phyloP scores from a whole-genome alignment of 2,888 invertebrate genomes.

The Ophion slaviceki region DNA sequence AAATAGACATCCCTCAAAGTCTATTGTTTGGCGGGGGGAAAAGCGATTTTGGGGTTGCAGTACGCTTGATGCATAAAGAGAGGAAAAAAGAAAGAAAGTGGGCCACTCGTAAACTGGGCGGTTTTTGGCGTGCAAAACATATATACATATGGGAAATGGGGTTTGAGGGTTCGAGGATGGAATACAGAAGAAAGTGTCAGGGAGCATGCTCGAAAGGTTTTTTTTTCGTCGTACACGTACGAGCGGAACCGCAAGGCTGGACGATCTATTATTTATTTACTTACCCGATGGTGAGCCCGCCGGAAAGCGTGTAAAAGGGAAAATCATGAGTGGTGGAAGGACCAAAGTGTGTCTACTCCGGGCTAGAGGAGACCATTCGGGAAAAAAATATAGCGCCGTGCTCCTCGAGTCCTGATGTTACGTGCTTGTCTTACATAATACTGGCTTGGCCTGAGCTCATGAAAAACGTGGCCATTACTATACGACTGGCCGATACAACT shows the following conservation, averaged over 20 bases:
- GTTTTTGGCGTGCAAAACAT: constrained; percentile 39
- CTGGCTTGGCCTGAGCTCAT: constrained; percentile 48
- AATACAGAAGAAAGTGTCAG: constrained; percentile 46
- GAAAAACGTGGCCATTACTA: constrained; percentile 48
- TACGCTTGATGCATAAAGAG: constrained; percentile 22
- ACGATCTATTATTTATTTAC: constrained; percentile 77
- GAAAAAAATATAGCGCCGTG: constrained; percentile 72
- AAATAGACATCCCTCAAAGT: constrained; percentile 18
- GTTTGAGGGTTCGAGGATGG: constrained; percentile 49
- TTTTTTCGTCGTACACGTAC: constrained; percentile 16
- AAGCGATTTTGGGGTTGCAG: constrained; percentile 5
- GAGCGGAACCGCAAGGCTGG: constrained; percentile 68
- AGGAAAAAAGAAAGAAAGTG: constrained; percentile 6
- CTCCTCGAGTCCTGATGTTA: constrained; percentile 71
- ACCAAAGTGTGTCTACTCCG: constrained; percentile 44
- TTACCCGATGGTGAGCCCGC: constrained; percentile 68
- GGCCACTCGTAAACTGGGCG: constrained; percentile 28
- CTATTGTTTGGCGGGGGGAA: constrained; percentile 29
- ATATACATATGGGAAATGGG: constrained; percentile 55
- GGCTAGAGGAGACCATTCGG: constrained; percentile 65
- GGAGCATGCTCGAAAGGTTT: constrained; percentile 35
- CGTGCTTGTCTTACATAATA: constrained; percentile 78
- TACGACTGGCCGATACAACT: constrained; percentile 35
- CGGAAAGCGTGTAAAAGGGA: constrained; percentile 51
- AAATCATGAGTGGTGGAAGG: constrained; percentile 47